Conservation (phyloP, 1,140 invertebrate species). For the Drosophila kepulauana region DNA sequence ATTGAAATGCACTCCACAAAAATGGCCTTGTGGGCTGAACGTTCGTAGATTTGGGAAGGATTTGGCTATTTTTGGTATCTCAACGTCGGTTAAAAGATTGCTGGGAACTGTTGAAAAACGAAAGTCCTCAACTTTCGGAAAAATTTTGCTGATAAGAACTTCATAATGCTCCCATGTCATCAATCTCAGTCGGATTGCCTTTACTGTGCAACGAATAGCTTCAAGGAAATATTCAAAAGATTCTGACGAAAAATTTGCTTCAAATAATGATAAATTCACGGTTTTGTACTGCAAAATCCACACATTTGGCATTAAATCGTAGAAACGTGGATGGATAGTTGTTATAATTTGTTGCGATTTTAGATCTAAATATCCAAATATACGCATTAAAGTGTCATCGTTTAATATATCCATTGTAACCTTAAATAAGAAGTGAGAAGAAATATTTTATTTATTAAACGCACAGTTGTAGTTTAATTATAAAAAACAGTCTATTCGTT, state of each 20-base stretch:
- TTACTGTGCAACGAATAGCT: slow-evolving; percentile 26
- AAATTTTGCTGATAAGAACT: slow-evolving; percentile 24
- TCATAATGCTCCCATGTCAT: slow-evolving; percentile 15
- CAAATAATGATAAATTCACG: slow-evolving; percentile 29
- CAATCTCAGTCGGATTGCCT: slow-evolving; percentile 34
- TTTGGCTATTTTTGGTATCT: slow-evolving; percentile 34
- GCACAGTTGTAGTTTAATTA: too few relatives aligned
- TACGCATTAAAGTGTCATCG: slow-evolving; percentile 52
- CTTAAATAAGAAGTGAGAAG: slow-evolving; percentile 5
- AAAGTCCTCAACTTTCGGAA: slow-evolving; percentile 51
- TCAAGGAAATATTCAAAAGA: slow-evolving; percentile 43
- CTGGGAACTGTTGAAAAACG: slow-evolving; percentile 39
- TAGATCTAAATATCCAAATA: slow-evolving; percentile 49
- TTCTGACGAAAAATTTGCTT: slow-evolving; percentile 8
- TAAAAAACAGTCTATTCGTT: too few relatives aligned
- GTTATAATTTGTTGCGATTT: slow-evolving; percentile 33
- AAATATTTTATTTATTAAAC: background rate
- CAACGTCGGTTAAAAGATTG: slow-evolving; percentile 32
- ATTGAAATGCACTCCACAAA: slow-evolving; percentile 45
- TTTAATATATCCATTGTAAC: slow-evolving; percentile 39
- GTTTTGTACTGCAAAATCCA: slow-evolving; percentile 44
- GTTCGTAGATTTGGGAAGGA: slow-evolving; percentile 59
- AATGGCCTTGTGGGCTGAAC: slow-evolving; percentile 61
- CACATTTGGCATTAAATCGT: slow-evolving; percentile 37
- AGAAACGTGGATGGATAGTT: slow-evolving; percentile 43